A percentile compares a stretch with the other conserved stretches of the same genome.
phyloP scores from a whole-genome alignment of 2,797 vertebrate species.

The Tragopan temminckii region DNA sequence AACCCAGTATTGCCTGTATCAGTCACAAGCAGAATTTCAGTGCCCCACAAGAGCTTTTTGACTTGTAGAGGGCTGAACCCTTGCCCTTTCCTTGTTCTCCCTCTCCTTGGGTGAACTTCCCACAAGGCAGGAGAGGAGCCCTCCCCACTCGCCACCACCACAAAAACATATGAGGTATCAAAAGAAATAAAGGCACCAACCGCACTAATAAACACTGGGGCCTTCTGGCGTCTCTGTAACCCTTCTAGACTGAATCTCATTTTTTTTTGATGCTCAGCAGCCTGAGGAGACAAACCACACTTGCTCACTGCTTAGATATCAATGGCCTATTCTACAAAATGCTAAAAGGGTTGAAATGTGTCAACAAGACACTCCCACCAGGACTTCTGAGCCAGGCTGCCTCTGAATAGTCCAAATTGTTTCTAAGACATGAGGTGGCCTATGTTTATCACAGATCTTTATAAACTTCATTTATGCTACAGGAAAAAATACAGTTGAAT shows the following conservation, averaged over 20 bases:
- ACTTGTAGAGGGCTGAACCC: neutral
- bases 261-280: neutral
- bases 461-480: neutral
- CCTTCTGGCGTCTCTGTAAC: neutral
- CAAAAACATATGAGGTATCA: neutral
- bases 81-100: accelerated
- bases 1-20: neutral
- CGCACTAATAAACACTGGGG: neutral
- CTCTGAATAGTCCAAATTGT: neutral
- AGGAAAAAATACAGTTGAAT: neutral
- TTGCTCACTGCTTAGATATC: neutral
- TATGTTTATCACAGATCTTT: neutral
- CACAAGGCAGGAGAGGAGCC: neutral
- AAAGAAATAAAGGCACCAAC: neutral
- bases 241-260: neutral
- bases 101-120: neutral
- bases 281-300: neutral
- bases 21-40: accelerated
- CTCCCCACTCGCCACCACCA: neutral
- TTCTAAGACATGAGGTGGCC: neutral
- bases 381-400: neutral
- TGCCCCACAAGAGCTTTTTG: accelerated
- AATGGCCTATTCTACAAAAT: neutral
- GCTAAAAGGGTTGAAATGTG: neutral
- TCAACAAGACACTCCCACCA: neutral